Conservation (phyloP, 2,888 invertebrate species). For the Auanema sp. region DNA sequence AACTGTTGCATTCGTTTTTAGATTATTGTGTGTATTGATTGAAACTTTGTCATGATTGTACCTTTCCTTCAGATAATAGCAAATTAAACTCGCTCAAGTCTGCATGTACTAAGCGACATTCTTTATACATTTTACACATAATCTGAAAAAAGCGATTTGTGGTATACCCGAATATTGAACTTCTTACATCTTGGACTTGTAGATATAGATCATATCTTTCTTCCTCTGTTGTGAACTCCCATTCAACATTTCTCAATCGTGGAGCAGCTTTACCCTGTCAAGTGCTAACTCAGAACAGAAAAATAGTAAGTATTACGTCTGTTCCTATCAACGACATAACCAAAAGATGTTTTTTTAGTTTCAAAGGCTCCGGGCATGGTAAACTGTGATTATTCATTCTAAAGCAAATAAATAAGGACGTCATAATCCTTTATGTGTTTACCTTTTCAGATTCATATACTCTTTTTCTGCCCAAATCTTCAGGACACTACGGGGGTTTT, state of each 20-base stretch:
- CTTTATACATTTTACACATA: constrained; percentile 68
- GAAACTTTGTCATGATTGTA: constrained; percentile 48
- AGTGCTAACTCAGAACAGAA: not conserved
- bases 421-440: not conserved
- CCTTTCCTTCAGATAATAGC: constrained; percentile 69
- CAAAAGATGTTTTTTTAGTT: constrained; percentile 70
- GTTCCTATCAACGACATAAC: constrained; percentile 72
- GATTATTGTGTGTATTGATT: too few species aligned
- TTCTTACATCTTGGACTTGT: constrained; percentile 29
- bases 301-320: constrained; percentile 44
- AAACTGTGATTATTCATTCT: constrained; percentile 59
- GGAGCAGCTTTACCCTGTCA: constrained; percentile 67
- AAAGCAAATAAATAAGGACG: not conserved
- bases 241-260: constrained; percentile 68
- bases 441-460: constrained; percentile 70
- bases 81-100: constrained; percentile 73
- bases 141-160: constrained; percentile 64
- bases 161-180: not conserved
- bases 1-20: too few species aligned
- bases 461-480: constrained; percentile 73
- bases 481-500: constrained; percentile 70
- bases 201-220: constrained; percentile 29
- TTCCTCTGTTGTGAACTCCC: constrained; percentile 58
- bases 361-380: constrained; percentile 69
- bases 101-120: constrained; percentile 71